phyloP scores from a whole-genome alignment of 2,888 invertebrate genomes.

The Plebejus melissa region DNA sequence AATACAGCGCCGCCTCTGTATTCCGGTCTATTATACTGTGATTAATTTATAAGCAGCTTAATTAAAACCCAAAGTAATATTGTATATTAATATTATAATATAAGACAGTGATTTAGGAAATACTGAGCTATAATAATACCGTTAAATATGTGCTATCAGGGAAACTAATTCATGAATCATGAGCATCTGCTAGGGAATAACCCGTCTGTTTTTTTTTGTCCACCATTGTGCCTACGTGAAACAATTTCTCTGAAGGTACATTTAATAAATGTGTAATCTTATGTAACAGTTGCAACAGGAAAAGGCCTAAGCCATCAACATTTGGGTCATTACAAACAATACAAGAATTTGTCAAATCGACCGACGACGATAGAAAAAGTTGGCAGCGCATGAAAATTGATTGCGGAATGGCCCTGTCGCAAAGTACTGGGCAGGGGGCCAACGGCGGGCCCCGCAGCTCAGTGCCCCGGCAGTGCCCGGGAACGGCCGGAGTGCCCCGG shows the following conservation, averaged over 20 bases:
- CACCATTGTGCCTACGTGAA: not conserved
- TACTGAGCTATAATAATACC: not conserved
- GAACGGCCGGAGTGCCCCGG: not conserved
- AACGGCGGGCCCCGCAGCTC: not conserved
- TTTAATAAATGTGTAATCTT: not conserved
- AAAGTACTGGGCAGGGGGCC: constrained; percentile 10
- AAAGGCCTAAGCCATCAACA: not conserved
- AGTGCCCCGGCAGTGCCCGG: not conserved
- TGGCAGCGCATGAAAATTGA: constrained; percentile 23
- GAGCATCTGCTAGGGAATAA: too few relatives aligned
- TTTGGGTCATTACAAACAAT: constrained; percentile 5
- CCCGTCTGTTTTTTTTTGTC: too few relatives aligned
- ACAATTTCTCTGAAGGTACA: not conserved
- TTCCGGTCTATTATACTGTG: not conserved
- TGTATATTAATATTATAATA: not conserved
- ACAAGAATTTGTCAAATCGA: constrained; percentile 6
- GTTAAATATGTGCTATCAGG: not conserved
- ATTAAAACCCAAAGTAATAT: not conserved
- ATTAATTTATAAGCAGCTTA: constrained; percentile 11
- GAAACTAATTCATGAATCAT: too few relatives aligned
- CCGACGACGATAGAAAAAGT: constrained; percentile 20
- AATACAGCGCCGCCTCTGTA: not conserved
- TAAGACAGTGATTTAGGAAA: not conserved
- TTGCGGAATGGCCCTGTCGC: constrained; percentile 4
- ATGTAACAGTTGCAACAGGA: not conserved